phyloP scores from a whole-genome alignment of 2,113 vertebrate genomes.

The Saccopteryx leptura region DNA sequence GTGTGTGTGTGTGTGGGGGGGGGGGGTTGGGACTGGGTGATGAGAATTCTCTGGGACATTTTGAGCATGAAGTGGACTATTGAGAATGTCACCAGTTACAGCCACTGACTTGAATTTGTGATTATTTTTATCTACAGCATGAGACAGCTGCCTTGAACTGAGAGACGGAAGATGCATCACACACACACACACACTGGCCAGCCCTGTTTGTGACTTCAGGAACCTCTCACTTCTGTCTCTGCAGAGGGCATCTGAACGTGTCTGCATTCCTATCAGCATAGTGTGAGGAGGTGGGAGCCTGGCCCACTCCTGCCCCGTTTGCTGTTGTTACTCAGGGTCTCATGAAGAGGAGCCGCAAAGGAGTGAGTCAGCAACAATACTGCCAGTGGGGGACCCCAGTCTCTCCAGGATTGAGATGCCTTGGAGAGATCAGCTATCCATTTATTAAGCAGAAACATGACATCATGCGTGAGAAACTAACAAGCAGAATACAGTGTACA shows the following conservation, averaged over 20 bases:
- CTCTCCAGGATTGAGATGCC: too few species aligned
- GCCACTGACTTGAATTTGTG: not conserved
- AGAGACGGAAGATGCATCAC: not conserved
- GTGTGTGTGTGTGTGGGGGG: fast-evolving
- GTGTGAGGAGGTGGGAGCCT: not conserved
- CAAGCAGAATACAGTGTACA: too few species aligned
- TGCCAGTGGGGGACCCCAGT: too few species aligned
- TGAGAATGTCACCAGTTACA: not conserved
- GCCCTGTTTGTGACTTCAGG: not conserved
- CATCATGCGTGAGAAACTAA: too few species aligned
- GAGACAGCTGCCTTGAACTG: not conserved
- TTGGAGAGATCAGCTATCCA: too few species aligned
- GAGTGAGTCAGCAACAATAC: too few species aligned
- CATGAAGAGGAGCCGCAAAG: too few species aligned
- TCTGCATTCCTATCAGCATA: not conserved
- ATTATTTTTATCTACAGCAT: not conserved
- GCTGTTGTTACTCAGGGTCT: too few species aligned
- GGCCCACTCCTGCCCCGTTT: too few species aligned
- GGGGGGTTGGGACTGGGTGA: not conserved
- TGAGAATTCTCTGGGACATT: not conserved
- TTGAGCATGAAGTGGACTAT: not conserved
- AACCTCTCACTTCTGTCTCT: not conserved
- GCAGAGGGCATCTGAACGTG: not conserved
- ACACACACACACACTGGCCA: not conserved
- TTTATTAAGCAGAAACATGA: too few species aligned